These are phyloP conservation scores for Harpegnathos saltator DNA, from an alignment of 1,140 invertebrate species.

Conservation along the genomic window DNA sequence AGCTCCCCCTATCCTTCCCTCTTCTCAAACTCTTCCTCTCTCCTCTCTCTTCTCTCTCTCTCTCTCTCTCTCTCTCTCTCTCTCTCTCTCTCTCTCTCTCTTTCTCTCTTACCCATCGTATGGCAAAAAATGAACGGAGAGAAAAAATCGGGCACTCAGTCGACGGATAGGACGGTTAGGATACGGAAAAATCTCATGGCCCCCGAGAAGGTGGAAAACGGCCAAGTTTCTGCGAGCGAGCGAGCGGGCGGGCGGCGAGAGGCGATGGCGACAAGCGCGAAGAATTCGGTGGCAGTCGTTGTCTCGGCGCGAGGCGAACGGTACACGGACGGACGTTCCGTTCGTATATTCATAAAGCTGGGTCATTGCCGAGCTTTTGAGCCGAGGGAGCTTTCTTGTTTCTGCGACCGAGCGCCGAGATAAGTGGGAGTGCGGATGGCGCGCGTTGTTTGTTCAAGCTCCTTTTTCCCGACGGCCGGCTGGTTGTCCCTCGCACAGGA, in stretches of 20 bases:
- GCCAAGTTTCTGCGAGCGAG: conserved; percentile 57
- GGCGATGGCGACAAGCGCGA: conserved; percentile 17
- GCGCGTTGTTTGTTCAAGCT: conserved; percentile 71
- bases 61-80: too few relatives aligned
- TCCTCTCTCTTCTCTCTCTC: neutral
- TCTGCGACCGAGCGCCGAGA: conserved; percentile 61
- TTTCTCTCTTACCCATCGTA: neutral
- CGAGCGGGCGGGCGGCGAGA: too few relatives aligned
- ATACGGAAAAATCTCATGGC: conserved; percentile 47
- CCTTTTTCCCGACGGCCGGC: conserved; percentile 34
- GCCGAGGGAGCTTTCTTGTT: conserved; percentile 66
- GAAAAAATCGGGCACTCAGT: conserved; percentile 33
- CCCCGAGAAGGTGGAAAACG: conserved; percentile 55
- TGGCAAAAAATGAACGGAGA: neutral
- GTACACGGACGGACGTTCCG: conserved; percentile 36
- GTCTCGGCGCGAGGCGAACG: neutral
- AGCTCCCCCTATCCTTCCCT: conserved; percentile 8
- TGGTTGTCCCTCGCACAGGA: conserved; percentile 13
- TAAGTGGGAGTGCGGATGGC: conserved; percentile 65
- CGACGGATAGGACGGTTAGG: too few relatives aligned
- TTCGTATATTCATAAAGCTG: conserved; percentile 73
- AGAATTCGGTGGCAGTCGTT: conserved; percentile 53
- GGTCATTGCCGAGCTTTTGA: conserved; percentile 72
- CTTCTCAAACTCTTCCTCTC: conserved; percentile 10
- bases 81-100: too few relatives aligned